Base-by-base conservation (phyloP, 2,888 invertebrate species). In the Drosophila anomelani region DNA sequence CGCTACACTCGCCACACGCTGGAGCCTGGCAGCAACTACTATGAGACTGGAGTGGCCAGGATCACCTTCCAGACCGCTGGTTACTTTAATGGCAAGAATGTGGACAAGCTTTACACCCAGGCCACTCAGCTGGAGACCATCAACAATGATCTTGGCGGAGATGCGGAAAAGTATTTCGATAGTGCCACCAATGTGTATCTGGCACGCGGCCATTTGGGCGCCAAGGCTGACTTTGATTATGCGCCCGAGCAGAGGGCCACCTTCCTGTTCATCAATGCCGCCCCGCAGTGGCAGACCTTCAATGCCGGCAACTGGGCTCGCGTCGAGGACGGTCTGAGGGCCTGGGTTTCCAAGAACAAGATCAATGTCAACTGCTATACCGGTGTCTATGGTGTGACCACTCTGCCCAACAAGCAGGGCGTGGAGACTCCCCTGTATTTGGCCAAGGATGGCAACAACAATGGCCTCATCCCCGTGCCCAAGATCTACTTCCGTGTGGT, bases 281-380 rank as follows among this genome's bases (percentile, higher is more conserved):
- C 93, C 0, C 94, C 94, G 0, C 94, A 94, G 70, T 94, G 94
- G 94, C 93, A 94, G 80, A 92, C 92, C 1, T 94, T 95, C 81
- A 95, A 95, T 81, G 94, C 92, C 1, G 93, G 93, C 34, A 95
- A 95, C 81, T 95, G 95, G 95, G 92, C 93, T 3, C 83, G 90
- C 0, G 90, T 94, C 3, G 95, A 95, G 90, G 84, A 83, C 10
- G 92, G 92, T 49, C 86, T 94, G 0, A 91, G 94, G 13, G 66
- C 84, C 2, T 90, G 81, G 80, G 86, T 86, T 1, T 80, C 80
- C 2, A 80, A 85, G 26, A 90, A 92, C 29, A 80, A 88, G 8
- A 80, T 92, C 47, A 82, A 91, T 58, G 89, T 94, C 1, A 85
- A 91, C 32, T 93, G 94, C 58, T 94, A 94, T 72, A 95, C 95